Evolutionary conservation across 1,140 invertebrate species (phyloP).

Genomic region (Aplysia californica): DNA sequence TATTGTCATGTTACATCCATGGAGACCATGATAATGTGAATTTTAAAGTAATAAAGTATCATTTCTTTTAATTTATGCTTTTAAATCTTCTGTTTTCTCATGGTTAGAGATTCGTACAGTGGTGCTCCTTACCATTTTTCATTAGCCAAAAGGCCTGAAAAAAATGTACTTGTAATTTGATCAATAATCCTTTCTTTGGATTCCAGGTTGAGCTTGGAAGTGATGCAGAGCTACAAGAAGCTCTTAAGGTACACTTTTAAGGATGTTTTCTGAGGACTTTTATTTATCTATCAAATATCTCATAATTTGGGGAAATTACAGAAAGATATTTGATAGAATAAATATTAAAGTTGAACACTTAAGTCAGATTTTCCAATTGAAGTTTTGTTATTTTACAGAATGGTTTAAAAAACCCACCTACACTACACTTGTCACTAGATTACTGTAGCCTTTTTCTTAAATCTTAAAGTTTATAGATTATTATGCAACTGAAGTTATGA

Average conservation of each 20-base stretch:
- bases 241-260: constrained; percentile 4
- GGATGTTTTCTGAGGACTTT: neutral
- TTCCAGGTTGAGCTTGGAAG: constrained; percentile 16
- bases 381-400: neutral
- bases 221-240: constrained; percentile 20
- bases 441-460: no score
- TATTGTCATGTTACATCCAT: no score
- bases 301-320: neutral
- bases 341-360: neutral
- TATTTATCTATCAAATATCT: neutral
- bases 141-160: no score
- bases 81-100: neutral
- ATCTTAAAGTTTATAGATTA: no score
- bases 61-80: neutral
- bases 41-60: neutral
- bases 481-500: no score
- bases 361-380: neutral
- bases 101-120: neutral
- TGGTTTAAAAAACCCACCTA: neutral
- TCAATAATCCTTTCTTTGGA: neutral
- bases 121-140: neutral
- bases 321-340: no score
- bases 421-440: no score
- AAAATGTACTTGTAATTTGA: neutral
- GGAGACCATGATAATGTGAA: neutral